phyloP scores from a whole-genome alignment of 1,140 invertebrate species.

The Catajapyx aquilonaris region DNA sequence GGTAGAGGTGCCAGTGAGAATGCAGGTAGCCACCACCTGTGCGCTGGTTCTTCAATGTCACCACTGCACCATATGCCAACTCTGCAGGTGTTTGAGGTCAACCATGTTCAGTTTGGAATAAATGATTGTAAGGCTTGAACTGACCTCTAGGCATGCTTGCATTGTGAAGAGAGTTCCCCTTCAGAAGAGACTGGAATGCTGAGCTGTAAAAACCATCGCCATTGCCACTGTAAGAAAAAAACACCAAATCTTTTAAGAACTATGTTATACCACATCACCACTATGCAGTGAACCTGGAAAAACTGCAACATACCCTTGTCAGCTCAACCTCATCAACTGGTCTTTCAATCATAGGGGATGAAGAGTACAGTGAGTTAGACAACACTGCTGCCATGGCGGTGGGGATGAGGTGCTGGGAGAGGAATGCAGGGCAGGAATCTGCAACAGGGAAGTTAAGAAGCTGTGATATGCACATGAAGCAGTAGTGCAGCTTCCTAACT shows the following conservation, averaged over 20 bases:
- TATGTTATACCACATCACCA: no score
- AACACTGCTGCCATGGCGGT: no score
- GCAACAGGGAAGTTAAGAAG: no score
- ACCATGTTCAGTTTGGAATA: not conserved
- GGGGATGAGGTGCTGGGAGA: no score
- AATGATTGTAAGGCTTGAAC: slow-evolving; percentile 1
- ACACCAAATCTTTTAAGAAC: not conserved
- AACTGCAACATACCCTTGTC: no score
- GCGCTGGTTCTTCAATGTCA: slow-evolving; percentile 83
- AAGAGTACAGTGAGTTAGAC: no score
- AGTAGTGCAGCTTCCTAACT: no score
- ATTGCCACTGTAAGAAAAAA: slow-evolving; percentile 45
- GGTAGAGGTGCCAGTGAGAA: slow-evolving; percentile 90
- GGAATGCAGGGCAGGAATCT: no score
- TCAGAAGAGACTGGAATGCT: slow-evolving; percentile 79
- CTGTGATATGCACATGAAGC: no score
- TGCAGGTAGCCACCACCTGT: slow-evolving; percentile 91
- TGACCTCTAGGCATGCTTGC: slow-evolving; percentile 64
- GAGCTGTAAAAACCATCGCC: slow-evolving; percentile 96
- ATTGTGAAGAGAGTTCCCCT: slow-evolving; percentile 92
- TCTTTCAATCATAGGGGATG: no score
- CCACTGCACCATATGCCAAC: slow-evolving; percentile 68
- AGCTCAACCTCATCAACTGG: no score
- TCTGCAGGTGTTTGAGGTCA: slow-evolving; percentile 18
- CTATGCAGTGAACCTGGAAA: no score